These are phyloP conservation scores for Tetropium fuscum DNA, from an alignment of 2,888 invertebrate species.

Conservation along the genomic window DNA sequence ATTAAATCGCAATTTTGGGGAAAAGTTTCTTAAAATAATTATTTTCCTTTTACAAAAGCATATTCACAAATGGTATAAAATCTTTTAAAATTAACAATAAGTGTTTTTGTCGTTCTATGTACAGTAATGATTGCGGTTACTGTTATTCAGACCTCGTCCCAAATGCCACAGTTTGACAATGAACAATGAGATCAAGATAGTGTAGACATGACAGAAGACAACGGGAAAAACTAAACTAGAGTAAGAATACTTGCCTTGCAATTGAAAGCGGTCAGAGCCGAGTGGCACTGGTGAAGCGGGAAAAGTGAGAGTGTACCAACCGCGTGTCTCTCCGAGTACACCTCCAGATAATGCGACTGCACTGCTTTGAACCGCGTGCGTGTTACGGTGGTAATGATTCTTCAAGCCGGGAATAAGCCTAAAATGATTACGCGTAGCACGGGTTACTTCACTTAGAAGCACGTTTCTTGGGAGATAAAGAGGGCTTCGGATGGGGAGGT, in stretches of 20 bases:
- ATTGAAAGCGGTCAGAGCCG: constrained; percentile 28
- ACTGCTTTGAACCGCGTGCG: constrained; percentile 14
- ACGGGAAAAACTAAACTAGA: too few species aligned
- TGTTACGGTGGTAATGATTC: neutral
- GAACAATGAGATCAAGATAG: too few species aligned
- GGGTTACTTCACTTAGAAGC: constrained; percentile 40
- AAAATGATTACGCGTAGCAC: constrained; percentile 20
- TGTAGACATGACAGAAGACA: too few species aligned
- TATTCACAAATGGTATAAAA: too few species aligned
- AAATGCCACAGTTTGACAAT: too few species aligned
- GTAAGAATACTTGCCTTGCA: constrained; percentile 52
- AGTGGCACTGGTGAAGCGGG: constrained; percentile 38
- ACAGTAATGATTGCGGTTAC: too few species aligned
- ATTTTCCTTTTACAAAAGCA: too few species aligned
- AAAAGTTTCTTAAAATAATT: too few species aligned
- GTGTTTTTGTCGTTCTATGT: too few species aligned
- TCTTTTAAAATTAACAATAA: too few species aligned
- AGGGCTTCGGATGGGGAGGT: constrained; percentile 61
- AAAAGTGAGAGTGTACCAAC: constrained; percentile 33
- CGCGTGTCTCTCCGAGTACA: constrained; percentile 42
- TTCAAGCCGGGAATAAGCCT: constrained; percentile 1
- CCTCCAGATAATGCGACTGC: constrained; percentile 32
- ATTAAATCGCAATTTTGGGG: too few species aligned
- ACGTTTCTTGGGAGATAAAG: constrained; percentile 50
- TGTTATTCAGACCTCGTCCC: too few species aligned